Conservation (phyloP, 1,140 invertebrate species). For the Triops longicaudatus region DNA sequence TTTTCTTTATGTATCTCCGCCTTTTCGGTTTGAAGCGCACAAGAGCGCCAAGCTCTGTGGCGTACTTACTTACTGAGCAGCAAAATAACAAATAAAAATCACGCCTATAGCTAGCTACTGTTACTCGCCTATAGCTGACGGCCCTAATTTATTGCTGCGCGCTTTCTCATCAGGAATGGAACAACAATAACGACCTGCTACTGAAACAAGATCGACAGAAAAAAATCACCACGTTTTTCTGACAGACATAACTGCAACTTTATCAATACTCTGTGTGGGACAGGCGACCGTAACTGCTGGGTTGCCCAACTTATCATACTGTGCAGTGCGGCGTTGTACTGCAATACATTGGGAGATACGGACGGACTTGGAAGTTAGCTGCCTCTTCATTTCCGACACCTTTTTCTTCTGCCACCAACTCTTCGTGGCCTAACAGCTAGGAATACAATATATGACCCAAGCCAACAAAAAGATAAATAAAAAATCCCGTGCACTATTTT, state of each 20-base stretch:
- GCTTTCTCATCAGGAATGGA: neutral
- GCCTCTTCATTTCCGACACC: neutral
- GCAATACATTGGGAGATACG: neutral
- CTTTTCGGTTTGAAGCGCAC: too few relatives aligned
- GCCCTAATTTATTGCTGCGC: neutral
- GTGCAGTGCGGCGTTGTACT: neutral
- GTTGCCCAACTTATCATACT: neutral
- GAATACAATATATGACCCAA: neutral
- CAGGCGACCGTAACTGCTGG: neutral
- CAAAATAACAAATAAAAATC: too few relatives aligned
- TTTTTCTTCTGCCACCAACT: neutral
- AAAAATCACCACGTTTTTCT: neutral
- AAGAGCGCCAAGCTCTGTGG: too few relatives aligned
- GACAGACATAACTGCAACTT: neutral
- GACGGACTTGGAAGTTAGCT: neutral
- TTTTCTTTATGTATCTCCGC: too few relatives aligned
- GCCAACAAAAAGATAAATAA: neutral
- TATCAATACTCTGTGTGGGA: neutral
- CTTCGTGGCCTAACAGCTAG: neutral
- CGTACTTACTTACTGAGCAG: too few relatives aligned
- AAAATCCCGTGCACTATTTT: too few relatives aligned
- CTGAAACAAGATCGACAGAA: neutral
- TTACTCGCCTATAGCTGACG: neutral
- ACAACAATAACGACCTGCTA: slow-evolving; percentile 8
- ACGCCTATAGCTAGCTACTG: neutral